Conservation (phyloP, 2,113 vertebrate species). For the Scolopax mira region DNA sequence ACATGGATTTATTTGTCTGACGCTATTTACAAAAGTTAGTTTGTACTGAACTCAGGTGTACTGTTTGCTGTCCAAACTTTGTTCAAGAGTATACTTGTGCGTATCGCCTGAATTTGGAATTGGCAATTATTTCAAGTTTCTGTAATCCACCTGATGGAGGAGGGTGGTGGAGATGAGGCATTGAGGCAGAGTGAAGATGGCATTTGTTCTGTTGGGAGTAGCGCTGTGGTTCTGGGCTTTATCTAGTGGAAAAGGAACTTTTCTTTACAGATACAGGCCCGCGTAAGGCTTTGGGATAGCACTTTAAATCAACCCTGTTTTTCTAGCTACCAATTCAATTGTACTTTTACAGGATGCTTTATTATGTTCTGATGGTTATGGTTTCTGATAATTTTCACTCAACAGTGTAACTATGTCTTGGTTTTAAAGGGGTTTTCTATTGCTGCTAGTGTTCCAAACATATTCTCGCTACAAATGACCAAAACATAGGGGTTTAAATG, state of each 20-base stretch:
- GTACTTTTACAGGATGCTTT: constrained; percentile 48
- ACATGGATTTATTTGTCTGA: constrained; percentile 63
- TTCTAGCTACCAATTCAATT: constrained; percentile 41
- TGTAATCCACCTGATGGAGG: background rate
- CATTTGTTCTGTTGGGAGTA: background rate
- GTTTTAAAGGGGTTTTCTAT: constrained; percentile 64
- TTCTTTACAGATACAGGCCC: constrained; percentile 29
- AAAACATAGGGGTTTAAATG: constrained; percentile 39
- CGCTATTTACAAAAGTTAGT: constrained; percentile 63
- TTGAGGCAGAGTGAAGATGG: background rate
- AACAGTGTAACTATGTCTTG: constrained; percentile 23
- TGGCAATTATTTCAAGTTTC: background rate
- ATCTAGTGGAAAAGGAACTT: background rate
- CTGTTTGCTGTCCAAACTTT: constrained; percentile 46
- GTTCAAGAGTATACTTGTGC: constrained; percentile 48
- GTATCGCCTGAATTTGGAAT: background rate
- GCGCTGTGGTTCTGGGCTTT: background rate
- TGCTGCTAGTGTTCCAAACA: constrained; percentile 60
- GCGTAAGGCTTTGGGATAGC: constrained; percentile 42
- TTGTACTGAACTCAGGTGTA: constrained; percentile 76
- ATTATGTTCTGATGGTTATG: constrained; percentile 26
- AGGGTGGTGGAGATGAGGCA: background rate
- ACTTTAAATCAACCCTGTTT: constrained; percentile 41
- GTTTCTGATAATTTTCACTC: constrained; percentile 37
- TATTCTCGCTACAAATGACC: background rate